These are phyloP conservation scores for Telmatochromis sp. DNA, from an alignment of 2,113 vertebrate genomes.

Conservation along the genomic window DNA sequence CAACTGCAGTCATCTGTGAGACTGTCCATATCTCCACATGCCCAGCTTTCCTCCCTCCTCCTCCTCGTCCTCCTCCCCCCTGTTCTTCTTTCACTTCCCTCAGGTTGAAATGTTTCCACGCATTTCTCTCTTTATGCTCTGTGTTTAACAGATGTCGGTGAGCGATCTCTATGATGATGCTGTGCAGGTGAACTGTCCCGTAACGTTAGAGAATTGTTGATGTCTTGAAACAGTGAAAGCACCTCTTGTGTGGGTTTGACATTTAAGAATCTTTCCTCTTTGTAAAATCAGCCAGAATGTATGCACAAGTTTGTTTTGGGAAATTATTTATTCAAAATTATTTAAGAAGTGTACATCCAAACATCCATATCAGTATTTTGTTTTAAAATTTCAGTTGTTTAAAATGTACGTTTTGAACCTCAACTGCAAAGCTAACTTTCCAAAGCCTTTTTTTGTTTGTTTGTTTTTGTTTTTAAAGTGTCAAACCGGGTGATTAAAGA, in stretches of 20 bases:
- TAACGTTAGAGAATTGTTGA: constrained; percentile 26
- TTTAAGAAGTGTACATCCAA: constrained; percentile 62
- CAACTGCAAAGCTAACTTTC: constrained; percentile 65
- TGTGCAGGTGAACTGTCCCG: constrained; percentile 43
- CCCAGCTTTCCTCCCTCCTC: not conserved
- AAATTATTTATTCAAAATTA: constrained; percentile 74
- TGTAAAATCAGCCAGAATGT: constrained; percentile 63
- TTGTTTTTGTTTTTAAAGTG: not conserved
- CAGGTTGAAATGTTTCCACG: constrained; percentile 55
- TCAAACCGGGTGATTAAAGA: not conserved
- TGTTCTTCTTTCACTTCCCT: constrained; percentile 27
- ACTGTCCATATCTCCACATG: not conserved
- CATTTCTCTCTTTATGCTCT: constrained; percentile 48
- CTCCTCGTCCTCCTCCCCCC: not conserved
- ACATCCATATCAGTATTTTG: constrained; percentile 69
- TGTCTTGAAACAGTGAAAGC: constrained; percentile 42
- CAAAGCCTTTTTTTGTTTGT: constrained; percentile 61
- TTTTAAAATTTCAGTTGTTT: constrained; percentile 29
- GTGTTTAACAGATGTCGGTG: constrained; percentile 34
- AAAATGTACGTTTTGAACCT: constrained; percentile 56
- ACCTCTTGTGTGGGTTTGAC: constrained; percentile 24
- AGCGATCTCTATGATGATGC: constrained; percentile 46
- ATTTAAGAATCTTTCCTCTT: constrained; percentile 30
- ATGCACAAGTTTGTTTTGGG: constrained; percentile 60
- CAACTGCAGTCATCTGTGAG: not conserved